Evolutionary conservation across 1,140 invertebrate species (phyloP).

Genomic region (Pollicipes pollicipes): DNA sequence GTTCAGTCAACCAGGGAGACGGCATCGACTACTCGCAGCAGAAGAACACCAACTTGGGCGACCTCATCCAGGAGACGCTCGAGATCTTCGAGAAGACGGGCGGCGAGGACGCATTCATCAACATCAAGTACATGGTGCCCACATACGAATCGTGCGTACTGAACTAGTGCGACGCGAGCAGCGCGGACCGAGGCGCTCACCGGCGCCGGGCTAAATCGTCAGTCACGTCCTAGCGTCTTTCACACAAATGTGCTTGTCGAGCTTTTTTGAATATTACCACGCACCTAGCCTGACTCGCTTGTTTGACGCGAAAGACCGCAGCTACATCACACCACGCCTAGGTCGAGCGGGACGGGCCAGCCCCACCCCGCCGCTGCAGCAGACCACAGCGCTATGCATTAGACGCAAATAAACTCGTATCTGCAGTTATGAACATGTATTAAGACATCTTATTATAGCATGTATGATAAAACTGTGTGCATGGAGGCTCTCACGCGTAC

Average conservation of each 20-base stretch:
- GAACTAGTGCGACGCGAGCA: conserved; percentile 38
- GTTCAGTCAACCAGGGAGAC: conserved; percentile 48
- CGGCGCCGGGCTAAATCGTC: neutral
- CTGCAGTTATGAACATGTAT: conserved; percentile 8
- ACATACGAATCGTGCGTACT: conserved; percentile 86
- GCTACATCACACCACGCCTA: no score
- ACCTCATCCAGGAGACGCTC: conserved; percentile 55
- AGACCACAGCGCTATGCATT: no score
- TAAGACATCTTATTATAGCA: neutral
- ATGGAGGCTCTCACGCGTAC: no score
- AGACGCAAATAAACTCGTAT: neutral
- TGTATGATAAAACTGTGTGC: neutral
- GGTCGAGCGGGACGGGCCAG: no score
- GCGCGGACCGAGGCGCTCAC: neutral
- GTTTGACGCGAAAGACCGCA: no score
- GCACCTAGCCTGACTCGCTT: neutral
- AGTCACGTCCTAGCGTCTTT: neutral
- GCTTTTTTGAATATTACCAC: neutral
- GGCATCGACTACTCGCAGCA: conserved; percentile 55
- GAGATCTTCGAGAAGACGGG: conserved; percentile 74
- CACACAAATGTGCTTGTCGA: neutral
- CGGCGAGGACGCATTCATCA: conserved; percentile 83
- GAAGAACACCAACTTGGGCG: conserved; percentile 47
- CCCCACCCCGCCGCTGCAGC: no score
- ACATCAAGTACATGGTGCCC: conserved; percentile 92